These are phyloP conservation scores for Papilio dardanus DNA, from an alignment of 1,140 invertebrate species.

Conservation along the genomic window DNA sequence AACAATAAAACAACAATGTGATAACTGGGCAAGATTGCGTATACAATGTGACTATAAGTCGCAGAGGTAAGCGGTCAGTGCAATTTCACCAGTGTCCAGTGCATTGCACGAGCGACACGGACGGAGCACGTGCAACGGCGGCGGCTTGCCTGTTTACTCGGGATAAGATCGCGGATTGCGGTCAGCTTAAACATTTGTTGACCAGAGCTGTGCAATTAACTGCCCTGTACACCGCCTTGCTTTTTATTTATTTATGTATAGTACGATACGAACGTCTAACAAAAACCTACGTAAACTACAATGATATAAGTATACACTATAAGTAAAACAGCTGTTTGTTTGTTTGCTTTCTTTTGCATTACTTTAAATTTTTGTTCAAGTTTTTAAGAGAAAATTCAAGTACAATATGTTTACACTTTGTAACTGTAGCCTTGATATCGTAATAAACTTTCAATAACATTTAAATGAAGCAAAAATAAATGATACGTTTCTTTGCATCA, in stretches of 20 bases:
- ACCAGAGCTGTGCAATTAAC: slow-evolving; percentile 1
- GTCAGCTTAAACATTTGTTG: neutral
- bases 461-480: no score
- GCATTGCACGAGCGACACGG: neutral
- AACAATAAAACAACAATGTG: neutral
- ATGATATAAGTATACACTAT: no score
- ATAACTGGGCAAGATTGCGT: neutral
- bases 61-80: neutral
- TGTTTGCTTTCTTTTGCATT: no score
- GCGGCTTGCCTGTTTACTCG: neutral
- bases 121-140: neutral
- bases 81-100: neutral
- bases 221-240: neutral
- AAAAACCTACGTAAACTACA: no score
- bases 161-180: neutral
- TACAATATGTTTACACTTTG: no score
- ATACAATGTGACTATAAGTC: neutral
- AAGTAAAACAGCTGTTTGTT: no score
- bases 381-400: no score
- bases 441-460: no score
- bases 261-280: neutral
- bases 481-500: no score
- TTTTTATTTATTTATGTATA: no score
- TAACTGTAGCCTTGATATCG: no score
- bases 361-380: no score